Conservation (phyloP, 2,888 invertebrate genomes). For the Athetis lepigone region DNA sequence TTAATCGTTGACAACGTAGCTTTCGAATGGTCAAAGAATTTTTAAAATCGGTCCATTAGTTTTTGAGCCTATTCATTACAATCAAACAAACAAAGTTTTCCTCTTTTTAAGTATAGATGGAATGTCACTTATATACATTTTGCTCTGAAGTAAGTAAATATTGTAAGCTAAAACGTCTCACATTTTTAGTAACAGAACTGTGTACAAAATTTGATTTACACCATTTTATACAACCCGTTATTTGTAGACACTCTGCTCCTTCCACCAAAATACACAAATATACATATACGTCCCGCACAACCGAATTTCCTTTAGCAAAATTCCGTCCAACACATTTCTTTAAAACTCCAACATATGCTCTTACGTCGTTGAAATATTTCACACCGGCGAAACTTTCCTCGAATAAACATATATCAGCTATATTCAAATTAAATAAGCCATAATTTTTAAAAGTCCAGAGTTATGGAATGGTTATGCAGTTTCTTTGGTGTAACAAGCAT, state of each 20-base stretch:
- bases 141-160: neutral
- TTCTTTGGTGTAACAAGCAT: conserved; percentile 63
- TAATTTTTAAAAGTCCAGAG: conserved; percentile 69
- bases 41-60: no score
- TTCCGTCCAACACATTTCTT: conserved; percentile 45
- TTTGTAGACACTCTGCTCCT: conserved; percentile 29
- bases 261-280: conserved; percentile 32
- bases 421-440: conserved; percentile 75
- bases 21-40: no score
- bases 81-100: no score
- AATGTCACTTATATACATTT: neutral
- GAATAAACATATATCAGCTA: conserved; percentile 66
- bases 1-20: no score
- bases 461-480: conserved; percentile 62
- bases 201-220: neutral
- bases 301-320: conserved; percentile 48
- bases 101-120: no score
- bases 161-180: neutral
- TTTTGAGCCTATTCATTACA: no score
- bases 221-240: conserved; percentile 13
- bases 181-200: neutral
- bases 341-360: conserved; percentile 56
- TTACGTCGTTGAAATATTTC: conserved; percentile 56
- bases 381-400: conserved; percentile 52
- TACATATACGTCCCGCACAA: conserved; percentile 28